Evolutionary conservation across 2,797 vertebrate species (phyloP).

Genomic region (Sibirionetta formosa): DNA sequence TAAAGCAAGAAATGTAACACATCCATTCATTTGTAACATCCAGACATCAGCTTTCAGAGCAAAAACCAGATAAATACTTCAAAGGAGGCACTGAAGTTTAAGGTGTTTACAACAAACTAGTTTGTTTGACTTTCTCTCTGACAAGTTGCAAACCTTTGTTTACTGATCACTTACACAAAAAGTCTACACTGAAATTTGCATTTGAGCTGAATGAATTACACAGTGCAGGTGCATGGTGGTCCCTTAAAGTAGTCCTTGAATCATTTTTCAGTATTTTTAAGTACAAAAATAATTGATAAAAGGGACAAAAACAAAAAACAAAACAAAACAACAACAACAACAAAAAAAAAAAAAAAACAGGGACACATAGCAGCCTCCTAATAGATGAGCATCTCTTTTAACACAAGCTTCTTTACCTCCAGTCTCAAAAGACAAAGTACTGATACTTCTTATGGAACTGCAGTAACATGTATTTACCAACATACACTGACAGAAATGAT

Average conservation of each 20-base stretch:
- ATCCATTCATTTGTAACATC: neutral
- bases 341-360: accelerated
- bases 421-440: neutral
- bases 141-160: constrained; percentile 3
- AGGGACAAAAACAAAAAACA: neutral
- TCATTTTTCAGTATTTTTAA: neutral
- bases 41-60: neutral
- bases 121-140: neutral
- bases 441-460: neutral
- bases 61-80: neutral
- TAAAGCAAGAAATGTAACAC: neutral
- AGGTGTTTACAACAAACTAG: neutral
- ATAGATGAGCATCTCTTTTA: neutral
- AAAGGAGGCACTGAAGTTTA: neutral
- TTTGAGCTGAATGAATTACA: neutral
- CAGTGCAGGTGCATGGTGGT: neutral
- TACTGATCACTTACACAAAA: neutral
- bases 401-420: neutral
- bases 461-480: constrained; percentile 13
- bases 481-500: neutral
- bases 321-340: too few relatives aligned
- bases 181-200: neutral
- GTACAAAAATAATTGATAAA: neutral
- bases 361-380: neutral
- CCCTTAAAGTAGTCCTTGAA: neutral